Base-by-base conservation (phyloP, 2,888 invertebrate genomes). In the Polydrusus tereticollis region DNA sequence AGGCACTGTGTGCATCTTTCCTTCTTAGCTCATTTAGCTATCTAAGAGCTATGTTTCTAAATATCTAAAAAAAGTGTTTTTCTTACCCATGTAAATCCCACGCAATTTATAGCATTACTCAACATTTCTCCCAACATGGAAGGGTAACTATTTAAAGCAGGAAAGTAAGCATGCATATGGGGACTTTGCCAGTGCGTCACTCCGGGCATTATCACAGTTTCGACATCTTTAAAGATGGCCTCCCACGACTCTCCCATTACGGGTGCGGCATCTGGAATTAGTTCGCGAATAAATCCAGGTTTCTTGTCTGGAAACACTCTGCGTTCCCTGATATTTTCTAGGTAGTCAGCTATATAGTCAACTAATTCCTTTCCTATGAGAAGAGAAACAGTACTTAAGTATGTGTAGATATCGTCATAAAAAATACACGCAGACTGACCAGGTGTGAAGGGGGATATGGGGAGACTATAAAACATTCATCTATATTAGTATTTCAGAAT, bases 151-250 rank as follows among this genome's bases (percentile, higher is more conserved):
- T 95, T 98, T 60, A 98, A 87, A 0, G 98, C 97, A 0, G 98
- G 98, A 86, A 98, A 98, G 84, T 98, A 98, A 0, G 97, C 98
- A 83, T 99, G 98, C 98, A 98, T 98, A 81, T 97, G 94, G 0
- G 98, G 98, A 83, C 96, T 96, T 85, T 98, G 98, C 96, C 97
- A 97, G 82, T 97, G 96, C 0, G 96, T 96, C 77, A 99, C 95
- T 78, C 99, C 99, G 0, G 99, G 98, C 96, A 99, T 97, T 68
- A 99, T 94, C 78, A 97, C 94, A 38, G 92, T 88, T 79, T 99
- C 97, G 0, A 99, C 92, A 83, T 99, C 99, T 45, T 89, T 89
- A 81, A 99, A 94, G 77, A 99, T 98, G 57, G 91, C 88, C n/a
- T 94, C 91, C 95, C 96, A 99, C 1, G 90, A 86, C 85, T 99